Percentiles rank a stretch among this genome's conserved stretches.
phyloP scores from a whole-genome alignment of 2,888 invertebrate species.

The Sisyra terminalis region DNA sequence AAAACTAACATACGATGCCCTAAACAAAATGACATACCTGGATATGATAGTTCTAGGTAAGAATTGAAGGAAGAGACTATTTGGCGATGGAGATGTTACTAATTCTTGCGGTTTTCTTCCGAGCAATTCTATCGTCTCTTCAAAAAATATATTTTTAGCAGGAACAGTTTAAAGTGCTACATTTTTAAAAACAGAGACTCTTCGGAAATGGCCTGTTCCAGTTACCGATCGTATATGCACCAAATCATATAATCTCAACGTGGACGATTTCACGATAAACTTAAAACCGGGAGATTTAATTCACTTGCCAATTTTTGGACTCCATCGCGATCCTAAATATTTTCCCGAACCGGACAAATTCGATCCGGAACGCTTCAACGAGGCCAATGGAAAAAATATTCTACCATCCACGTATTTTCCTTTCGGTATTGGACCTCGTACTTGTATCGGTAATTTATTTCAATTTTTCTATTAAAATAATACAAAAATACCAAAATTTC shows the following conservation, averaged over 20 bases:
- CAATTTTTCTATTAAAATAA: not conserved
- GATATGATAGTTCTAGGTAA: constrained; percentile 1
- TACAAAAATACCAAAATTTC: not conserved
- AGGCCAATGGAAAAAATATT: constrained; percentile 24
- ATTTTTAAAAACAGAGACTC: constrained; percentile 24
- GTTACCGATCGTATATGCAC: constrained; percentile 32
- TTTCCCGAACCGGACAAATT: constrained; percentile 33
- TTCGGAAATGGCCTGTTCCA: constrained; percentile 29
- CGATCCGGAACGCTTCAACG: constrained; percentile 31
- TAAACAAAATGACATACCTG: not conserved
- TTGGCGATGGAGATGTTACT: not conserved
- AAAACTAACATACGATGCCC: not conserved
- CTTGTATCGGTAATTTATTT: constrained; percentile 17
- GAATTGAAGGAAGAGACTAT: not conserved
- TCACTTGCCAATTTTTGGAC: constrained; percentile 21
- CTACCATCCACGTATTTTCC: constrained; percentile 30
- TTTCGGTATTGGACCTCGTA: constrained; percentile 26
- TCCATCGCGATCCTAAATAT: constrained; percentile 27
- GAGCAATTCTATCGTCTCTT: no score
- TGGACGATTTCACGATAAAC: constrained; percentile 14
- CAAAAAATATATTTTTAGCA: not conserved
- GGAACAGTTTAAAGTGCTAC: no score
- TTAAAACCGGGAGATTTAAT: constrained; percentile 20
- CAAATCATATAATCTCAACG: constrained; percentile 28
- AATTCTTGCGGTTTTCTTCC: no score